A percentile compares a stretch with the other conserved stretches of the same genome.
Conservation (phyloP, 2,113 vertebrate genomes). For the Epinephelus moara region DNA sequence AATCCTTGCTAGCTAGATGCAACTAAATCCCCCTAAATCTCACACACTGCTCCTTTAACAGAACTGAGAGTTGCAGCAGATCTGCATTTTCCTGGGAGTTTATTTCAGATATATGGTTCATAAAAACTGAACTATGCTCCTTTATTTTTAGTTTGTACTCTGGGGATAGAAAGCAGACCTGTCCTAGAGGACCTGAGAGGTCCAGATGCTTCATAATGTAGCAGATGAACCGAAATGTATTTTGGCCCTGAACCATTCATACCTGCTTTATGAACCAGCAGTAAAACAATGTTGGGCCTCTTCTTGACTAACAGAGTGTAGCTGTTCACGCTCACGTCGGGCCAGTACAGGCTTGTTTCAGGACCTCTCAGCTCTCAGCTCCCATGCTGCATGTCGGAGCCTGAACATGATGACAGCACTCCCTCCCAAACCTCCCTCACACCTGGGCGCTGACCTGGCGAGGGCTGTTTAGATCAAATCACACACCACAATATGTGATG, state of each 20-base stretch:
- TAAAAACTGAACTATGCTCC: too few species aligned
- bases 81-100: too few species aligned
- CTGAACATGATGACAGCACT: constrained; percentile 47
- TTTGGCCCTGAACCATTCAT: not conserved
- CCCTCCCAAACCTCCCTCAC: constrained; percentile 26
- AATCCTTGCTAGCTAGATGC: too few species aligned
- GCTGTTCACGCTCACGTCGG: constrained; percentile 38
- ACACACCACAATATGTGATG: not conserved
- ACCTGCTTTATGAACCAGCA: too few species aligned
- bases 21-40: too few species aligned
- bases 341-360: constrained; percentile 68
- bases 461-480: constrained; percentile 3
- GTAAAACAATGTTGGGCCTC: not conserved
- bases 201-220: not conserved
- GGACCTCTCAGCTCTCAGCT: constrained; percentile 27
- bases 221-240: not conserved
- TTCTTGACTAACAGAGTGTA: constrained; percentile 9
- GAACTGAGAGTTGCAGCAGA: too few species aligned
- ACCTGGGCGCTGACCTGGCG: constrained; percentile 41
- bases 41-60: too few species aligned
- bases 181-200: not conserved
- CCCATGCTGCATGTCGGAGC: constrained; percentile 62
- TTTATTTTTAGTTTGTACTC: too few species aligned
- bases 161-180: not conserved
- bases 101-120: too few species aligned